Percentiles rank a stretch among this genome's conserved stretches.
These are phyloP conservation scores for Melipona bicolor DNA, from an alignment of 2,888 invertebrate species.

Conservation along the genomic window DNA sequence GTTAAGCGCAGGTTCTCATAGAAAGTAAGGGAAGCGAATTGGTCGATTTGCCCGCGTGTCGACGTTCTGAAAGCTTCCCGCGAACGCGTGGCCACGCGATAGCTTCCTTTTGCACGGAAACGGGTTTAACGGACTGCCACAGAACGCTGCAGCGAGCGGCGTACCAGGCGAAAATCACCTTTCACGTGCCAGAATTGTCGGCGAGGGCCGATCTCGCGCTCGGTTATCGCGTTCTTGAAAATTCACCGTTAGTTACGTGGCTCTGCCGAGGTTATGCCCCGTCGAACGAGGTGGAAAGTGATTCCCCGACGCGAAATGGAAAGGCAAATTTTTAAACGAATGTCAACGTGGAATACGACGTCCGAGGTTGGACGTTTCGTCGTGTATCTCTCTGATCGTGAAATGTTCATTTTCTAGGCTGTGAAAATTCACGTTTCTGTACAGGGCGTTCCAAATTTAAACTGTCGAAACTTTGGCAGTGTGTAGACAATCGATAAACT, in stretches of 20 bases:
- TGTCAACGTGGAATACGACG: neutral
- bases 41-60: slow-evolving; percentile 53
- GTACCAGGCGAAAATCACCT: slow-evolving; percentile 33
- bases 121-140: slow-evolving; percentile 35
- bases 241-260: neutral
- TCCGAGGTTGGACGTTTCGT: too few species aligned
- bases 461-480: too few species aligned
- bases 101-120: slow-evolving; percentile 48
- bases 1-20: slow-evolving; percentile 54
- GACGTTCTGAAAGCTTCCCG: slow-evolving; percentile 50
- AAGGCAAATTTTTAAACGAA: neutral
- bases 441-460: too few species aligned
- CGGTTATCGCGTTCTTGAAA: neutral
- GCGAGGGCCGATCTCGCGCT: neutral
- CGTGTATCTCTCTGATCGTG: too few species aligned
- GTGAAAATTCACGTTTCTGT: too few species aligned
- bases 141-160: neutral
- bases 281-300: slow-evolving; percentile 10
- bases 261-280: neutral
- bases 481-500: too few species aligned
- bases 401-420: too few species aligned
- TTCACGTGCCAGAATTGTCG: slow-evolving; percentile 7
- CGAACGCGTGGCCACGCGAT: slow-evolving; percentile 42
- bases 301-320: neutral
- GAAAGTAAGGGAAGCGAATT: slow-evolving; percentile 56